phyloP scores from a whole-genome alignment of 2,888 invertebrate genomes.

The Andrena minutula region DNA sequence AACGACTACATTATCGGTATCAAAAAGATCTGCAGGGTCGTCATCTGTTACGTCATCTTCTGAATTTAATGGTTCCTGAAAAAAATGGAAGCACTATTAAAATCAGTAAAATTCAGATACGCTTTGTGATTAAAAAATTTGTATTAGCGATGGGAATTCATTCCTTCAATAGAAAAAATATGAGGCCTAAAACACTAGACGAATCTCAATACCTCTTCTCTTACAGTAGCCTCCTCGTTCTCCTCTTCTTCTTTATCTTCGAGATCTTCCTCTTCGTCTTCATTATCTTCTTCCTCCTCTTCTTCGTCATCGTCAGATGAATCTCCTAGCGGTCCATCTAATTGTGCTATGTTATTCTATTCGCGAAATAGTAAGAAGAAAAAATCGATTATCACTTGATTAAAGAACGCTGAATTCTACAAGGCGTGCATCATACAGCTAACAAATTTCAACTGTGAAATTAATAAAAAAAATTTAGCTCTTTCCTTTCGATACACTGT shows the following conservation, averaged over 20 bases:
- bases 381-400: background rate
- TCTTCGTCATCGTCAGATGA: constrained; percentile 92
- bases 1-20: constrained; percentile 99
- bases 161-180: no score
- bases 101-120: background rate
- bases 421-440: background rate
- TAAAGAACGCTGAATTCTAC: background rate
- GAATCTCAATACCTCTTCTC: constrained; percentile 79
- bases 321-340: constrained; percentile 89
- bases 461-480: background rate
- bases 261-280: constrained; percentile 85
- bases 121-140: no score
- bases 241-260: constrained; percentile 85
- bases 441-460: background rate
- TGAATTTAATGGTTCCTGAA: constrained; percentile 96
- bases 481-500: no score
- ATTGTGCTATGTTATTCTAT: constrained; percentile 83
- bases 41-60: constrained; percentile 99
- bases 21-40: constrained; percentile 97
- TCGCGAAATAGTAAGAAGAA: constrained; percentile 28
- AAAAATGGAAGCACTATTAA: constrained; percentile 32
- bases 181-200: background rate
- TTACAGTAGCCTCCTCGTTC: constrained; percentile 82
- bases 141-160: no score
- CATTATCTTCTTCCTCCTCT: constrained; percentile 88